phyloP scores from a whole-genome alignment of 2,797 vertebrate genomes.

The Dromococcyx pavoninus region DNA sequence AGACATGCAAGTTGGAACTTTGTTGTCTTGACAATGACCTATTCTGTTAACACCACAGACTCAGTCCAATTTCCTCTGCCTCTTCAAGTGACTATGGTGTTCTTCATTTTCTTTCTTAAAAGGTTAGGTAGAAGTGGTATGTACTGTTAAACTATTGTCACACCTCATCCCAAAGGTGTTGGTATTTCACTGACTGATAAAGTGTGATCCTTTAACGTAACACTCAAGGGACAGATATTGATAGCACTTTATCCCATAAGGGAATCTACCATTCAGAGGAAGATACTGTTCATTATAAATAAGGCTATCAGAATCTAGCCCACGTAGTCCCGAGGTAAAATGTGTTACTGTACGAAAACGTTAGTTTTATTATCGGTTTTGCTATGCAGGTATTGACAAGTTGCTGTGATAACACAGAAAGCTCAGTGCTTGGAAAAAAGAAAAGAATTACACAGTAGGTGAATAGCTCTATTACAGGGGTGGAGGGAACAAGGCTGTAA shows the following conservation, averaged over 20 bases:
- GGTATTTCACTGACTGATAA: slow-evolving; percentile 44
- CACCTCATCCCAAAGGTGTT: slow-evolving; percentile 33
- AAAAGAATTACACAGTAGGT: not conserved
- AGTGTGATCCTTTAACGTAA: slow-evolving; percentile 47
- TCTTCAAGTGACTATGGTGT: not conserved
- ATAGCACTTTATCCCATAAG: slow-evolving; percentile 21
- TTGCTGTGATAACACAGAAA: slow-evolving; percentile 3
- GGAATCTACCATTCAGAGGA: not conserved
- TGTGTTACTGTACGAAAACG: not conserved
- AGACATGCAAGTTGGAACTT: not conserved
- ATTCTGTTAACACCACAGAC: not conserved
- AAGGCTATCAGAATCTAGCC: slow-evolving; percentile 21
- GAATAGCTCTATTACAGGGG: not conserved
- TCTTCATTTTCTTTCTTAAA: slow-evolving; percentile 7
- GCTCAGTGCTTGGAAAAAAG: not conserved
- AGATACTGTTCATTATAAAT: slow-evolving; percentile 16
- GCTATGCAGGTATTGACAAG: slow-evolving; percentile 26
- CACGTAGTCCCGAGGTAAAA: not conserved
- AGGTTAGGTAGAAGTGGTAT: not conserved
- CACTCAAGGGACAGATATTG: slow-evolving; percentile 35
- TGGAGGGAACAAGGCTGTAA: not conserved
- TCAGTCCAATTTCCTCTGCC: not conserved
- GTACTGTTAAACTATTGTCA: slow-evolving; percentile 20
- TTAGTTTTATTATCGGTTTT: slow-evolving; percentile 6
- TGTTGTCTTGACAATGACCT: not conserved